Evolutionary conservation across 1,140 invertebrate species (phyloP), one percentile per base, ranked within the genome.

Genomic region (Drosophila pseudoananassae): DNA sequence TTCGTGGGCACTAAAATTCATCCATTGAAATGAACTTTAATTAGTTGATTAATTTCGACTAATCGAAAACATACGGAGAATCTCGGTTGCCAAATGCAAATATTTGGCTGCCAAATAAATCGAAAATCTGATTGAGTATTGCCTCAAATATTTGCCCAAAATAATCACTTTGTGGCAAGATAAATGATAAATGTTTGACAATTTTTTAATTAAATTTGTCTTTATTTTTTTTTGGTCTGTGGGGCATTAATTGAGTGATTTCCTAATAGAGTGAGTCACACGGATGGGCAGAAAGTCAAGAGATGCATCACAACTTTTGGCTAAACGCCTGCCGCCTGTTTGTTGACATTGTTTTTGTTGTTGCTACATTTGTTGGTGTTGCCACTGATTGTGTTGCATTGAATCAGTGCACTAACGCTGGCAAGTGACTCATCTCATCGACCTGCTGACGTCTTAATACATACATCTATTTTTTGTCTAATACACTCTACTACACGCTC

Each of bases 231-330:
- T 27, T 27, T 27, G 25, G 25, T 27, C 25, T 27, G 6, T 52
- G 20, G 53, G 54, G 7, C 14, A 43, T 71, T 71, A 60, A 52
- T 46, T 69, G 54, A 49, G 17, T 43, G 68, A 33, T 60, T 49
- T 56, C 52, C 20, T 49, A 12, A 20, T 3, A 8, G 47, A 8
- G 47, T 68, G 65, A 68, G 23, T 68, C 64, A 68, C 64, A 53
- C 50, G 17, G 29, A 25, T 75, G 72, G 82, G 69, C 82, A 87
- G 70, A 38, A 63, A 87, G 73, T 87, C 82, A 78, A 78, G 50
- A 77, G 82, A 81, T 85, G 81, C 82, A 73, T 81, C 82, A 85
- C 63, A 82, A 66, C 75, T 82, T 68, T 87, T 87, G 82, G 82
- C 82, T 87, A 82, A 70, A 63, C 82, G 83, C 83, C 83, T 85